phyloP scores from a whole-genome alignment of 2,113 vertebrate genomes.

The Setophaga petechia region DNA sequence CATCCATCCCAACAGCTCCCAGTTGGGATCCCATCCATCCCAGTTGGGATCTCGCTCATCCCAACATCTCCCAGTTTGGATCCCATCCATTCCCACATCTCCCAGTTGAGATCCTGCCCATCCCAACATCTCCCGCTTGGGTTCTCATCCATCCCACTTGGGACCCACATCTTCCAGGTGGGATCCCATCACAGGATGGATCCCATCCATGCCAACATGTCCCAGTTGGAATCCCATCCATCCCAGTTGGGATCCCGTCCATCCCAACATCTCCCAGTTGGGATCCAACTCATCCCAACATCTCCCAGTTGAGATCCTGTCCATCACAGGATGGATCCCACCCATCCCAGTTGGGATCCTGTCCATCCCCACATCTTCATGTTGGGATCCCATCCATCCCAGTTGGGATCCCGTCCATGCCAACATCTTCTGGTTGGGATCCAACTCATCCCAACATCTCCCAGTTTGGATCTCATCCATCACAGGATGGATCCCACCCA shows the following conservation, averaged over 20 bases:
- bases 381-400: background rate
- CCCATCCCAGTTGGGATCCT: no score
- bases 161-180: no score
- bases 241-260: fast-evolving
- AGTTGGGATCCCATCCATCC: no score
- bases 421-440: background rate
- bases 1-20: no score
- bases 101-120: background rate
- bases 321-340: background rate
- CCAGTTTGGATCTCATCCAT: no score
- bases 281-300: background rate
- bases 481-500: no score
- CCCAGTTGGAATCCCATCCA: no score
- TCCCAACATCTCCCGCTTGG: background rate
- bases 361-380: background rate
- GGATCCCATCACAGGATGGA: background rate
- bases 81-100: background rate
- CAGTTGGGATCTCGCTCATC: no score
- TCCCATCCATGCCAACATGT: no score
- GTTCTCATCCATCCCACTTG: fast-evolving
- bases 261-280: no score
- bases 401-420: background rate
- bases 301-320: fast-evolving
- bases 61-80: no score
- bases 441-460: no score